Evolutionary conservation across 2,797 vertebrate genomes (phyloP), one percentile per base, ranked within the genome.

Genomic region (Megaceryle alcyon): DNA sequence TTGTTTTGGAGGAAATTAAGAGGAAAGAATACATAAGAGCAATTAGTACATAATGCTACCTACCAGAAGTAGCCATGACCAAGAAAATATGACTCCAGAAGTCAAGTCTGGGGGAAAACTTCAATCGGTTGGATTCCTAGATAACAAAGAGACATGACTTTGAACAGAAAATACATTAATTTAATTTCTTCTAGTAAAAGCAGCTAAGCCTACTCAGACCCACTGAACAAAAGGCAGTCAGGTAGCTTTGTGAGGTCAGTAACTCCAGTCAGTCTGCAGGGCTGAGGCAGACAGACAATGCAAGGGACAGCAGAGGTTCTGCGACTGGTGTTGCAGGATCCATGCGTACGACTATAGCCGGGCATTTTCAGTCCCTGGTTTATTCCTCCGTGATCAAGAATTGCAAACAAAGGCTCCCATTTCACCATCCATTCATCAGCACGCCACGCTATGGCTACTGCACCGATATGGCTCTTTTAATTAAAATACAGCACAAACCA

Each of bases 61-160:
- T 98, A 98, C 98, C 98, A 97, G 98, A 98, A 94, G 98, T 98
- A 93, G 98, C 97, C 98, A 98, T 98, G 97, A 86, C 80, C 96
- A 95, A 97, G 93, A 93, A 96, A 94, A 91, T n/a, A 93, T 0
- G 53, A 95, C 25, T 94, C 83, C 93, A 96, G 94, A 91, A 96
- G 96, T 80, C 60, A 87, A 85, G 20, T 44, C 93, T 61, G 76
- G 23, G 78, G 26, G 21, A 92, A 29, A 86, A 90, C 73, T 88
- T 85, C 96, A 91, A 71, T 48, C 72, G 26, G 69, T 37, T 87
- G 92, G 73, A 82, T 51, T 57, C 88, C 95, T 96, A 43, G 54
- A 66, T n/a, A 91, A 96, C 86, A 96, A 88, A 95, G 51, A 89
- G 43, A 96, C 10, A 41, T 4, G 10, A 6, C 33, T 75, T 37